Percentiles rank a stretch among this genome's conserved stretches.
Evolutionary conservation across 1,140 invertebrate genomes (phyloP).

Genomic region (Sarcophaga peregrina): DNA sequence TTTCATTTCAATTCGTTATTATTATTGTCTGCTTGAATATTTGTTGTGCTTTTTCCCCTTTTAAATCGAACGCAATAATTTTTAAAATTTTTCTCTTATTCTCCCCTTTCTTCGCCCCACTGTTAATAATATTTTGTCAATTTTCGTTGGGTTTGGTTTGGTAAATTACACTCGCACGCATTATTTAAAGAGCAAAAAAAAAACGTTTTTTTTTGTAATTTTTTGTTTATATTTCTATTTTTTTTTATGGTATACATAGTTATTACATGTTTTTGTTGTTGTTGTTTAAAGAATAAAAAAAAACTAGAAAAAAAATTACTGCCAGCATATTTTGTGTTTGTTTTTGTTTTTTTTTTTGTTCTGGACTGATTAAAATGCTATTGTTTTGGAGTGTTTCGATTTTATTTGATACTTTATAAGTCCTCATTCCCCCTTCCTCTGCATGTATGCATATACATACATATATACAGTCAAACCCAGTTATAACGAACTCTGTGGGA

Average conservation of each 20-base stretch:
- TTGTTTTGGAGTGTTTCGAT: background rate
- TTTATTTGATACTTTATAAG: too few relatives aligned
- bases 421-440: too few relatives aligned
- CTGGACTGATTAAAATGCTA: background rate
- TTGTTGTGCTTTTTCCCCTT: too few relatives aligned
- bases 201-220: too few relatives aligned
- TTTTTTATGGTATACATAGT: background rate
- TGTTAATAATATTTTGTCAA: background rate
- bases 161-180: slow-evolving; percentile 30
- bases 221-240: background rate
- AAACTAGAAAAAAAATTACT: background rate
- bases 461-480: too few relatives aligned
- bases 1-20: background rate
- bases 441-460: too few relatives aligned
- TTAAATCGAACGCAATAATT: background rate
- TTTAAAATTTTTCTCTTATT: background rate
- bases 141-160: background rate
- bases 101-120: background rate
- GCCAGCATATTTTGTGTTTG: background rate
- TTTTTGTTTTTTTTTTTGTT: too few relatives aligned
- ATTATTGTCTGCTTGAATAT: too few relatives aligned
- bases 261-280: background rate
- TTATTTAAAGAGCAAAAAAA: background rate
- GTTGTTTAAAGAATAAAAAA: background rate
- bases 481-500: too few relatives aligned